Base-by-base conservation (phyloP, 64 coral and sea anemone genomes). In the Dendronephthya gigantea region DNA sequence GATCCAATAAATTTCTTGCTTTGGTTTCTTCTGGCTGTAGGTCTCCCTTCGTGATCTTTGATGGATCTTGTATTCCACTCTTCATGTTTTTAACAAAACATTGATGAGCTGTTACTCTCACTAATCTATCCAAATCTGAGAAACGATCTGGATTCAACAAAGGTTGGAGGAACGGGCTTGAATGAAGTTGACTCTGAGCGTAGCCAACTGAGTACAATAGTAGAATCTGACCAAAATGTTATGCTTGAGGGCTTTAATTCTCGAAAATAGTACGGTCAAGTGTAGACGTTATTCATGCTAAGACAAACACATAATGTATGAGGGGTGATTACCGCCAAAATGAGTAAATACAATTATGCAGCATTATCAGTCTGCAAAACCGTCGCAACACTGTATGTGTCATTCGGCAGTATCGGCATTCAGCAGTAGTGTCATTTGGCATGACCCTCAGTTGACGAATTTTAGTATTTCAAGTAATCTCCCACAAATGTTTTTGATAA, bases 1-100 rank as follows among this genome's bases (percentile, higher is more conserved):
- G 22, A 87, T 36, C 85, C n/a, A 87, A 10, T 70, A 70, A 5
- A 15, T 48, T 87, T 87, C 85, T 59, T 23, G 22, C 30, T 69
- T 68, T 12, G 32, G 35, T 9, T 87, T 87, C 85, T 50, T 34
- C 85, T 70, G 85, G 85, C 38, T 87, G 25, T 50, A 85, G 68
- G 19, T 74, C 68, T 74, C 14, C 17, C 11, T n/a, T 27, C 1
- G 11, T 27, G 68, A 74, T 29, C 17, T 74, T 74, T 74, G 68
- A 74, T 36, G 68, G 68, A 74, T 74, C 68, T n/a, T 12, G 68
- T 74, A 12, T 79, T 7, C 8, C 36, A 33, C 4, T 35, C 32
- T 79, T 79, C 27, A 79, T 79, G 36, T 79, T 79, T 29, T 79
- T 31, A 2, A 79, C 72, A 35, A 79, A 79, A 12, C 72, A 1